Evolutionary conservation across 2,113 vertebrate genomes (phyloP).

Genomic region (Scomber japonicus): DNA sequence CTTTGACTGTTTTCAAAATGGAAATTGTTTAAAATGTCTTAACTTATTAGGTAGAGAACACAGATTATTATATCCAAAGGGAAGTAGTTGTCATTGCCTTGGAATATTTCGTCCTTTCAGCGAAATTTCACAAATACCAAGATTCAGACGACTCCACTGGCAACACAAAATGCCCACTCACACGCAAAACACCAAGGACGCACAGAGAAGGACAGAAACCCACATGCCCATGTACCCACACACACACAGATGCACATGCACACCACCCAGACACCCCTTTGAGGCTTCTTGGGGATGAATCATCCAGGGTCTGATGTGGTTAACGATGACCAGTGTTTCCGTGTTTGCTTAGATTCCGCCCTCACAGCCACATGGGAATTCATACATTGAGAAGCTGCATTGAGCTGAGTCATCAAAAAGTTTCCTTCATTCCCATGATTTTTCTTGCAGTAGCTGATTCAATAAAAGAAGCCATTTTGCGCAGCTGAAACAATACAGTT

Average conservation of each 20-base stretch:
- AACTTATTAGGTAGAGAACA: not conserved
- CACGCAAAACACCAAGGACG: constrained; percentile 24
- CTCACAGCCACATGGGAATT: constrained; percentile 50
- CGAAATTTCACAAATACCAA: constrained; percentile 15
- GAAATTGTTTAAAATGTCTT: not conserved
- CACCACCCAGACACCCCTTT: constrained; percentile 47
- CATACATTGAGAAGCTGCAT: constrained; percentile 24
- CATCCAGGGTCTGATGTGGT: constrained; percentile 68
- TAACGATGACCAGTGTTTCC: constrained; percentile 57
- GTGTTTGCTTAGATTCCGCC: constrained; percentile 51
- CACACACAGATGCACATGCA: constrained; percentile 27
- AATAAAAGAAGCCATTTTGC: constrained; percentile 14
- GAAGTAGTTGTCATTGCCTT: not conserved
- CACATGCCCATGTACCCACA: constrained; percentile 29
- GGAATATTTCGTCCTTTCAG: constrained; percentile 2
- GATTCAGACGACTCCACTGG: constrained; percentile 10
- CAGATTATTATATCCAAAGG: not conserved
- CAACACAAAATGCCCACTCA: not conserved
- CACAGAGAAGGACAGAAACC: constrained; percentile 17
- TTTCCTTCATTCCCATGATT: constrained; percentile 54
- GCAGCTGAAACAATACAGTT: not conserved
- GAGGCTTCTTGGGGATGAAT: constrained; percentile 48
- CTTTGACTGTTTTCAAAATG: not conserved
- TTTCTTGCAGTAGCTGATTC: constrained; percentile 30
- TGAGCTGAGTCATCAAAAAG: constrained; percentile 57